Evolutionary conservation across 2,113 vertebrate species (phyloP).

Genomic region (Centrocercus urophasianus): DNA sequence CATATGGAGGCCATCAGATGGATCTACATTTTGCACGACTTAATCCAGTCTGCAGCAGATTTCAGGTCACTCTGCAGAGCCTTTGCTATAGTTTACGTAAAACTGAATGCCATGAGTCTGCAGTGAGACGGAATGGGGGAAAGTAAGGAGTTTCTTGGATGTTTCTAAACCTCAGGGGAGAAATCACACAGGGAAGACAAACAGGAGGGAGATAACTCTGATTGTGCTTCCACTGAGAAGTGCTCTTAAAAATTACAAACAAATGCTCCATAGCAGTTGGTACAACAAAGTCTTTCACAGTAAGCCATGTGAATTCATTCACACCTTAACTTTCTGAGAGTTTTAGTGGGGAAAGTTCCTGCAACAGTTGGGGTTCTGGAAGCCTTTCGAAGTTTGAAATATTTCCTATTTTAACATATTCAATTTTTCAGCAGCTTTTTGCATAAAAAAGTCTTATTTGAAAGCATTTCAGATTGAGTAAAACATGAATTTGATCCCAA

Average conservation of each 20-base stretch:
- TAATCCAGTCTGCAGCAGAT: neutral
- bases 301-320: neutral
- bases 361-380: neutral
- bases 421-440: neutral
- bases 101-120: neutral
- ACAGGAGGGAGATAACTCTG: neutral
- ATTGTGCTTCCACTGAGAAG: neutral
- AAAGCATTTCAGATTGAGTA: neutral
- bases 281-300: neutral
- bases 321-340: neutral
- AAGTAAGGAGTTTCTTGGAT: neutral
- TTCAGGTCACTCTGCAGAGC: neutral
- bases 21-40: rapidly evolving
- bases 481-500: neutral
- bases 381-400: neutral
- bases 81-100: rapidly evolving
- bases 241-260: neutral
- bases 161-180: neutral
- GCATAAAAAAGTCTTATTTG: neutral
- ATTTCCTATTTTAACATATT: neutral
- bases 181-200: neutral
- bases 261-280: neutral
- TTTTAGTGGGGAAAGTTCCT: neutral
- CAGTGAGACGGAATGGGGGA: neutral
- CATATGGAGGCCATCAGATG: neutral